Percentiles rank a stretch among this genome's conserved stretches.
phyloP scores from a whole-genome alignment of 2,888 invertebrate species.

The Alloplasta piceator region DNA sequence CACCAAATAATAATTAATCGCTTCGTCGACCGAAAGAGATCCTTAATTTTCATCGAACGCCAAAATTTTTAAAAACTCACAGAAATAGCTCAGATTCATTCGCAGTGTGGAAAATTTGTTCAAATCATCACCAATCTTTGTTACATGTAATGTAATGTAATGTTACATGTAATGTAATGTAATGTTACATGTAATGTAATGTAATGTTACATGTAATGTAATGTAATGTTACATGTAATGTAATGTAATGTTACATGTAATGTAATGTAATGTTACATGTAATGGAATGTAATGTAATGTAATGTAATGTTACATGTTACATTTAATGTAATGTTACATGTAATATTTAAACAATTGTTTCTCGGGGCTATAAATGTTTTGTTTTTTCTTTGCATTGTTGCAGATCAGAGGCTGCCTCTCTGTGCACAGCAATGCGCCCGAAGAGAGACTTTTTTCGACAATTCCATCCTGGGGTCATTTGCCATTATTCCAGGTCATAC shows the following conservation, averaged over 20 bases:
- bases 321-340: too few species aligned
- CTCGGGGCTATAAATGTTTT: not conserved
- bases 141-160: too few species aligned
- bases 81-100: not conserved
- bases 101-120: not conserved
- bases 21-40: not conserved
- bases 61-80: not conserved
- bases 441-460: constrained; percentile 80
- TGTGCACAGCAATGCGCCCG: constrained; percentile 79
- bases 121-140: too few species aligned
- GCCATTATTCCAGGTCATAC: constrained; percentile 78
- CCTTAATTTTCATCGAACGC: not conserved
- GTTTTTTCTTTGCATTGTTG: constrained; percentile 36
- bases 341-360: too few species aligned
- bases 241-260: too few species aligned
- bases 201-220: too few species aligned
- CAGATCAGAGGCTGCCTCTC: constrained; percentile 81
- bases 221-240: too few species aligned
- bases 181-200: too few species aligned
- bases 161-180: too few species aligned
- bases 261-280: too few species aligned
- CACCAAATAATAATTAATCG: constrained; percentile 5
- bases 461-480: constrained; percentile 81
- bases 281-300: too few species aligned
- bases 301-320: too few species aligned